Evolutionary conservation across 1,140 invertebrate species (phyloP), one percentile per base, ranked within the genome.

Genomic region (Nymphalis io): DNA sequence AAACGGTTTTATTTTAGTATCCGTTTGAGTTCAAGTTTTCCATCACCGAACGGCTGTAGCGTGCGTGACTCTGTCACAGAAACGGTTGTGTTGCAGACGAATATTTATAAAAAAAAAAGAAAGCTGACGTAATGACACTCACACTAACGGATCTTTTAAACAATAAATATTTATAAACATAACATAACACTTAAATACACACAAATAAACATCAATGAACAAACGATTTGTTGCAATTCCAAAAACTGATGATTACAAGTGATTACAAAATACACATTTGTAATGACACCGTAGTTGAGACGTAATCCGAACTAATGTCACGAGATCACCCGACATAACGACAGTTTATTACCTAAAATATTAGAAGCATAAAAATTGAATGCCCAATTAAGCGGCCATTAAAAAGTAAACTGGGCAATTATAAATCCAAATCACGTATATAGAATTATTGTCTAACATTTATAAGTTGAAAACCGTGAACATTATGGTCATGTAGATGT

Each of bases 361-460:
- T 65, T 33, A 38, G 23, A n/a, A 46, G 42, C 60, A 74, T 70
- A 69, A 72, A 60, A 64, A 72, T 66, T 68, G 65, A 60, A 70
- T 78, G 68, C 63, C 78, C 79, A 82, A 82, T 86, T 81, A 81
- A 70, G 75, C 66, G 79, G 73, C 69, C 79, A 81, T 84, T 84
- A 81, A 80, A 81, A 82, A 82, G 73, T 74, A 73, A 80, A 80
- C 72, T 68, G 62, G 61, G 83, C 76, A 79, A 90, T 85, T 86
- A 85, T 81, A 72, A 73, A 84, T 80, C 68, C 80, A 72, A 80
- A 84, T 83, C 88, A 90, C 88, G 88, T 89, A 87, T 83, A 79
- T 84, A 84, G 83, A 79, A 80, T 88, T 86, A 86, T 89, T 84
- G 82, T 88, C 81, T 82, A 81, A 80, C 77, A 75, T 84, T 87